A percentile compares a stretch with the other conserved stretches of the same genome.
These are phyloP conservation scores for Lanius collurio DNA, from an alignment of 2,113 vertebrate genomes.

Conservation along the genomic window DNA sequence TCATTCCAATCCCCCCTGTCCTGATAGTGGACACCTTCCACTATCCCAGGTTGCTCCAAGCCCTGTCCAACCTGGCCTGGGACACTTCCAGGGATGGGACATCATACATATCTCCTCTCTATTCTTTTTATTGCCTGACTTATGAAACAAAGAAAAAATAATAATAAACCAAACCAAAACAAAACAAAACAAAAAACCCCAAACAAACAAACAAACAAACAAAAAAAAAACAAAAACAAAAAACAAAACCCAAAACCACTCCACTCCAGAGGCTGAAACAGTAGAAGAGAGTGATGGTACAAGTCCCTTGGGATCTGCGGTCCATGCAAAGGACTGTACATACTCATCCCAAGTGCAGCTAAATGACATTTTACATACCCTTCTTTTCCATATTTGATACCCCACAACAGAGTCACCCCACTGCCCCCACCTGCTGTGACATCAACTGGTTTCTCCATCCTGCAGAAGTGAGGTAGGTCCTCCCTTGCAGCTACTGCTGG, in stretches of 20 bases:
- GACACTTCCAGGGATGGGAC: background rate
- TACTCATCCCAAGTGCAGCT: background rate
- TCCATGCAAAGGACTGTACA: accelerated
- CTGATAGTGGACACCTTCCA: background rate
- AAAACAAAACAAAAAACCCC: too few species aligned
- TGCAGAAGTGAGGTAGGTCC: background rate
- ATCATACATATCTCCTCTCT: background rate
- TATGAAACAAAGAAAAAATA: background rate
- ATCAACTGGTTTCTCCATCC: background rate
- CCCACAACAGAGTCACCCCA: background rate
- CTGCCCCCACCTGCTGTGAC: background rate
- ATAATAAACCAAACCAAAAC: too few species aligned
- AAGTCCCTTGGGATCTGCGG: background rate
- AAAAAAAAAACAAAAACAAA: too few species aligned
- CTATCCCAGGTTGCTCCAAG: background rate
- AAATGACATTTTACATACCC: background rate
- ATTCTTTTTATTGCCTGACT: background rate
- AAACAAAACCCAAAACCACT: background rate
- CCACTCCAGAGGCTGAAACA: background rate
- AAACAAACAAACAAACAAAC: background rate
- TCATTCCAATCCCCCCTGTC: background rate
- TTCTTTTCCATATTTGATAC: background rate
- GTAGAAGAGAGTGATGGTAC: background rate
- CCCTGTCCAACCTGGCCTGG: accelerated
- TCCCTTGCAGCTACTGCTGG: background rate